phyloP scores from a whole-genome alignment of 2,113 vertebrate species.

The Spilogale gracilis region DNA sequence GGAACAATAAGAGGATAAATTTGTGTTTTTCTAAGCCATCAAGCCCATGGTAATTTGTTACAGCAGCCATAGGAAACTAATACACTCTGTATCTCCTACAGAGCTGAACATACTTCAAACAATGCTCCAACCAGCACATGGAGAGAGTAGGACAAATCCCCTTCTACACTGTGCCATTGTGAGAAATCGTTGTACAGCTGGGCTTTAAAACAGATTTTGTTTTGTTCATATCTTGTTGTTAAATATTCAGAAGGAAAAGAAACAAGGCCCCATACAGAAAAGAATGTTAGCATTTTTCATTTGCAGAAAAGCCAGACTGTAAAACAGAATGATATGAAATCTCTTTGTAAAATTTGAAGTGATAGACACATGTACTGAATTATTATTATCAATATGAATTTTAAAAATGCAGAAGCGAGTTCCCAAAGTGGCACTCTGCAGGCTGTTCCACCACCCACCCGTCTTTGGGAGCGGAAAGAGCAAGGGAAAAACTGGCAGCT shows the following conservation, averaged over 20 bases:
- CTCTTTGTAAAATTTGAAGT: slow-evolving; percentile 73
- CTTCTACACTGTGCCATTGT: background rate
- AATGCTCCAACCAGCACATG: background rate
- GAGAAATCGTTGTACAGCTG: slow-evolving; percentile 69
- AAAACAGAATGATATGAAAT: slow-evolving; percentile 70
- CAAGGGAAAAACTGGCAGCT: background rate
- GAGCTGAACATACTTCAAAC: background rate
- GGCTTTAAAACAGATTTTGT: slow-evolving; percentile 65
- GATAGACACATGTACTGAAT: slow-evolving; percentile 70
- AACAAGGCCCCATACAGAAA: slow-evolving; percentile 63
- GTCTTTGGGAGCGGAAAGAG: slow-evolving; percentile 31
- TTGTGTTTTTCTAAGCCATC: background rate
- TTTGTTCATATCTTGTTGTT: slow-evolving; percentile 72
- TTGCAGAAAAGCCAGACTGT: slow-evolving; percentile 69
- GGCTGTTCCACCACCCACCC: background rate
- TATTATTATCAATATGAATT: slow-evolving; percentile 75
- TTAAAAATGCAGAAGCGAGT: slow-evolving; percentile 25
- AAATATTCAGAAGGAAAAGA: slow-evolving; percentile 77
- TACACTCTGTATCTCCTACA: background rate
- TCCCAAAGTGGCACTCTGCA: slow-evolving; percentile 18
- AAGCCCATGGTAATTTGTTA: background rate
- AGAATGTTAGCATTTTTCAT: slow-evolving; percentile 68
- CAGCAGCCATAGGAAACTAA: background rate
- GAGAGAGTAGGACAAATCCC: background rate
- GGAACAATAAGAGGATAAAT: background rate